These are phyloP conservation scores for Leptopilina drosophilae DNA, from an alignment of 2,888 invertebrate species.

Conservation along the genomic window DNA sequence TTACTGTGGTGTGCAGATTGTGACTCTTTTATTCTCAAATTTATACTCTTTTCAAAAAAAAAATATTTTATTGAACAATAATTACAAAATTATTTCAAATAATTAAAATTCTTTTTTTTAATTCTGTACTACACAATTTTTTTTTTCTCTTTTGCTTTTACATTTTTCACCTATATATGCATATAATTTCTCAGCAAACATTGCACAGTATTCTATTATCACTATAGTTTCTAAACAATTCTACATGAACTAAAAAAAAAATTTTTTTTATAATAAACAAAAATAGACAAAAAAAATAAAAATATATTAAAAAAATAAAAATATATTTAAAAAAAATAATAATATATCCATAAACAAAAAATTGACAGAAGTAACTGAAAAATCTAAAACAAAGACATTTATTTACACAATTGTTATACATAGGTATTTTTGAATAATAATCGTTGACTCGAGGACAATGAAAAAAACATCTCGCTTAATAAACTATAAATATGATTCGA, in stretches of 20 bases:
- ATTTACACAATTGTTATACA: conserved; percentile 61
- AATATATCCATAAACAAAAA: conserved; percentile 38
- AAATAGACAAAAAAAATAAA: too few species aligned
- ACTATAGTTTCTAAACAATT: conserved; percentile 6
- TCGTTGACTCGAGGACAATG: conserved; percentile 17
- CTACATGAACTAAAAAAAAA: conserved; percentile 9
- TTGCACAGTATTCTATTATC: background rate
- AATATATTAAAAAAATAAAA: too few species aligned
- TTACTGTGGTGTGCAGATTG: conserved; percentile 44
- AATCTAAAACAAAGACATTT: conserved; percentile 66
- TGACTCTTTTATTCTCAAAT: conserved; percentile 56
- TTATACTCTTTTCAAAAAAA: background rate
- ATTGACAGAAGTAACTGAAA: conserved; percentile 47
- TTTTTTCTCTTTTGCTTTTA: background rate
- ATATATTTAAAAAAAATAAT: background rate
- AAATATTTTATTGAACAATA: background rate
- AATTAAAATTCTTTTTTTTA: too few species aligned
- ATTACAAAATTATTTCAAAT: too few species aligned
- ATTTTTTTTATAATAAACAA: background rate
- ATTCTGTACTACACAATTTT: background rate
- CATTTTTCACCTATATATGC: background rate
- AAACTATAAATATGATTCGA: background rate
- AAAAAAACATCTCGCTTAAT: conserved; percentile 18
- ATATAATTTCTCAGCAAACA: conserved; percentile 15
- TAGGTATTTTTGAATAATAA: conserved; percentile 7